Base-by-base conservation (phyloP, 2,113 vertebrate species). In the Actenoides lindsayi region DNA sequence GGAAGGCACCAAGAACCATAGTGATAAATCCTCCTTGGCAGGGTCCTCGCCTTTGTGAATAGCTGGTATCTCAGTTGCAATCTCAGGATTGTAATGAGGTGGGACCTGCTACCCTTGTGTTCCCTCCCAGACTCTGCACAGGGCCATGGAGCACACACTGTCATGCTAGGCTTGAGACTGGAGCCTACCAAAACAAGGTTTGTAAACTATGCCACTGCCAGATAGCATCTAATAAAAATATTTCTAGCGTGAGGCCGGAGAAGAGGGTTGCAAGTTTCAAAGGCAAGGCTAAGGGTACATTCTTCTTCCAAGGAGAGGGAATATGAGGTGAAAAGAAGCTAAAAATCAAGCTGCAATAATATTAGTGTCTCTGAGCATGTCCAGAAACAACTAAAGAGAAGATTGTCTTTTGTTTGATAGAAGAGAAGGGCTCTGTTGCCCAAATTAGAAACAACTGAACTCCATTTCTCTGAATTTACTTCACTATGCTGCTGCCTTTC, bases 341-440 rank as follows among this genome's bases (percentile, higher is more conserved):
- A 73, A 90, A 95, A 93, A 65, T 50, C 60, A 89, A 94, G 76
- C 44, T 89, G n/a, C 54, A 83, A 80, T 86, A 77, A 74, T 71
- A 70, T 70, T 75, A 71, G 31, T 87, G 56, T 67, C 31, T 73
- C 68, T 60, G 46, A 41, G 21, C 21, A 92, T 31, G 37, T 67
- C 68, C 60, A 78, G 84, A 81, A 93, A 78, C n/a, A 81, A n/a
- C 41, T 70, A 7, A 83, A 73, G 64, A 87, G n/a, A 39, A 12
- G 35, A 68, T 15, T 82, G 23, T 25, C 33, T 85, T 93, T 65
- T 24, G 11, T 35, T 56, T 51, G 10, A 68, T 31, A 71, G 48
- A 89, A 77, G 23, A 83, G 39, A 78, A 90, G 18, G 24, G 18
- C 14, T 80, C 75, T 83, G 19, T 37, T 88, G 48, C 63, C 23